A percentile compares a stretch with the other conserved stretches of the same genome.
phyloP scores from a whole-genome alignment of 2,797 vertebrate genomes.

The Euthynnus affinis region DNA sequence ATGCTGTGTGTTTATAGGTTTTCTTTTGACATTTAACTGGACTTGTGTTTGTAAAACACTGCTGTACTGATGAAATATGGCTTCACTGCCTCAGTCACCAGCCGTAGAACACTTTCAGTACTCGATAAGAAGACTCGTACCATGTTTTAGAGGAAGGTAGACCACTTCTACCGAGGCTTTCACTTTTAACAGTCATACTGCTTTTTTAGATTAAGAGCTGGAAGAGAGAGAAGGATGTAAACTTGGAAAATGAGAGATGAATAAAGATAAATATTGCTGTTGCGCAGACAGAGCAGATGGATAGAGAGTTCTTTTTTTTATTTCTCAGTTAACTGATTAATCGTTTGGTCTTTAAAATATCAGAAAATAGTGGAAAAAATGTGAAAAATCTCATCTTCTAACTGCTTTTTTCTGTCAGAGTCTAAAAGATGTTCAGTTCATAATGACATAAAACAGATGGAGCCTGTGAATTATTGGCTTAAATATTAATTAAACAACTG shows the following conservation, averaged over 20 bases:
- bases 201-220: not conserved
- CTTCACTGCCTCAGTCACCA: no score
- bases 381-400: no score
- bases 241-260: not conserved
- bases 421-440: no score
- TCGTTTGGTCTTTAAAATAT: no score
- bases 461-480: no score
- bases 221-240: not conserved
- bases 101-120: not conserved
- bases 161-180: not conserved
- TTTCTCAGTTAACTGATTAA: no score
- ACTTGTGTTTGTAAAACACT: not conserved
- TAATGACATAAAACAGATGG: no score
- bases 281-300: no score
- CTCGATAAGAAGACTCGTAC: not conserved
- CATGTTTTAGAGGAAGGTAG: not conserved
- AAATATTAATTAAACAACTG: no score
- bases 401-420: no score
- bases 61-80: not conserved
- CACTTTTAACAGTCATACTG: not conserved
- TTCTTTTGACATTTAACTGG: not conserved
- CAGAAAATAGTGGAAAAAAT: no score
- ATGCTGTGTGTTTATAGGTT: constrained; percentile 46
- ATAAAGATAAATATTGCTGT: not conserved
- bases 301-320: no score